Conservation (phyloP, 2,888 invertebrate species). For the Drosophila subsilvestris region DNA sequence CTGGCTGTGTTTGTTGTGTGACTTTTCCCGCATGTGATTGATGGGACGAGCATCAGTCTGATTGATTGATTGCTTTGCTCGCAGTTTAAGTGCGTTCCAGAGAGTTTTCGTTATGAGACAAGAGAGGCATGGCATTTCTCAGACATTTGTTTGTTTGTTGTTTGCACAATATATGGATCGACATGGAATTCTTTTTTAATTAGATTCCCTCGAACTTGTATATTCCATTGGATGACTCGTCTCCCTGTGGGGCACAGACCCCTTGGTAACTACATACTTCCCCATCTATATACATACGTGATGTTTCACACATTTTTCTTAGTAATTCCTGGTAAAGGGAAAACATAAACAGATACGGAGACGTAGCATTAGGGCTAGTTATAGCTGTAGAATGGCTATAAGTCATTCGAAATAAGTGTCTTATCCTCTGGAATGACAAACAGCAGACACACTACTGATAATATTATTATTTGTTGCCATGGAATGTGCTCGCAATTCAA, state of each 20-base stretch:
- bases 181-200: slow-evolving; percentile 37
- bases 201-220: slow-evolving; percentile 19
- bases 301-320: slow-evolving; percentile 13
- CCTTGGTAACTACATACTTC: neutral
- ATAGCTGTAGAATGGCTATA: neutral
- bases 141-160: slow-evolving; percentile 25
- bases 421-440: neutral
- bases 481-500: neutral
- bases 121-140: slow-evolving; percentile 28
- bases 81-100: slow-evolving; percentile 26
- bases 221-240: slow-evolving; percentile 15
- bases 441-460: neutral
- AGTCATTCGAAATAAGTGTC: neutral
- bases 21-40: slow-evolving; percentile 48
- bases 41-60: slow-evolving; percentile 39
- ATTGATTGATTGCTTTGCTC: slow-evolving; percentile 49
- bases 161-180: slow-evolving; percentile 5
- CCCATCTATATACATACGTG: slow-evolving; percentile 30
- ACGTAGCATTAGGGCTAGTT: too few species aligned
- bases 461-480: neutral
- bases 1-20: slow-evolving; percentile 40
- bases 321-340: neutral
- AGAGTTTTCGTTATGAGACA: slow-evolving; percentile 46
- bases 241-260: neutral
- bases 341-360: neutral